These are phyloP conservation scores for Brassicogethes aeneus DNA, from an alignment of 2,888 invertebrate species.

Conservation along the genomic window DNA sequence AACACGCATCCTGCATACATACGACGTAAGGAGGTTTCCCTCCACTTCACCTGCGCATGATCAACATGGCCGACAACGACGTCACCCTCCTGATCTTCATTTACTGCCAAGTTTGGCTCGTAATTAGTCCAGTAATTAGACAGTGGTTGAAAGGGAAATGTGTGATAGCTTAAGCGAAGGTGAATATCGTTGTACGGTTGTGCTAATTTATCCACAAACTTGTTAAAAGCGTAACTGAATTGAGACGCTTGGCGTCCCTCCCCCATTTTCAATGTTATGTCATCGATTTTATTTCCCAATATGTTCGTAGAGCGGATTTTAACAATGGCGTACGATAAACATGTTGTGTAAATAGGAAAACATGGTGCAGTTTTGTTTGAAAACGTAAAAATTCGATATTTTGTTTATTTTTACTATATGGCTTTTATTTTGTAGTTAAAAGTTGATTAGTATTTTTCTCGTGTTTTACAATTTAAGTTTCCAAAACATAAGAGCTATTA, in stretches of 20 bases:
- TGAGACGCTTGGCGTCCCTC: conserved; percentile 10
- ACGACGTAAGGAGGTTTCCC: conserved; percentile 7
- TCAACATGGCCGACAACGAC: conserved; percentile 36
- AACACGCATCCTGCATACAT: too few relatives aligned
- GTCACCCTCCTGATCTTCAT: conserved; percentile 23
- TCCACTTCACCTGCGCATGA: conserved; percentile 28
- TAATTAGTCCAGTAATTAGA: conserved; percentile 26
- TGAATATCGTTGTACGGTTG: conserved; percentile 4
- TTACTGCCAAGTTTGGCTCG: conserved; percentile 27
- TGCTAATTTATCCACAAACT: conserved; percentile 1
- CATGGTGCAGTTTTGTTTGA: conserved; percentile 2
- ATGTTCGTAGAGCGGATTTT: conserved; percentile 17
- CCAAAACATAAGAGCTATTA: too few relatives aligned
- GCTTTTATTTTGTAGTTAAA: too few relatives aligned
- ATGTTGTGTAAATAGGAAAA: conserved; percentile 12
- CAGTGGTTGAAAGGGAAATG: conserved; percentile 1
- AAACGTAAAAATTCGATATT: too few relatives aligned
- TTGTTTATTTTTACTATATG: too few relatives aligned
- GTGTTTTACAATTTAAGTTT: too few relatives aligned
- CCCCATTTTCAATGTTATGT: conserved; percentile 18
- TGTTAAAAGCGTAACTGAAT: conserved; percentile 1
- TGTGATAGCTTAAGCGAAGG: not conserved
- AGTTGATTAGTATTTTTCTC: too few relatives aligned
- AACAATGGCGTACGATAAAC: conserved; percentile 22
- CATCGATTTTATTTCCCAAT: conserved; percentile 31